Base-by-base conservation (phyloP, 2,113 vertebrate genomes). In the Carettochelys insculpta region DNA sequence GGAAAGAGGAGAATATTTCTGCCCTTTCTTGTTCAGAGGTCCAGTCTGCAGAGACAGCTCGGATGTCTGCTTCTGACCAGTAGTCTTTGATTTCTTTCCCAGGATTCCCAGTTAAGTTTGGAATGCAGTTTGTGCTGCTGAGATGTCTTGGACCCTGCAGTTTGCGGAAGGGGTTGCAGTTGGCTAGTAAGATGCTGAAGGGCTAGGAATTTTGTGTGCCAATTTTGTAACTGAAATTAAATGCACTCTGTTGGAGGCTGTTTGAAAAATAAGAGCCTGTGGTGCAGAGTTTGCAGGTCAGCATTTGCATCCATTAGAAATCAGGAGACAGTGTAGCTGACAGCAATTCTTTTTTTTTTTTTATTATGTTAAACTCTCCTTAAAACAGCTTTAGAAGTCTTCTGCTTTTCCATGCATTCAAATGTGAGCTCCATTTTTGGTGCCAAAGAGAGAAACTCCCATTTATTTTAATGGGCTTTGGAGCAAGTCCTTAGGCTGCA, bases 21-120 rank as follows among this genome's bases (percentile, higher is more conserved):
- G 24, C 22, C 43, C 1, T 45, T 1, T 85, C 34, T 53, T 38
- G 6, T 4, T 47, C 38, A 2, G 0, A 24, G 47, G 20, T 29
- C 14, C 16, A 25, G 11, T 27, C 48, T 83, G 43, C 86, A 84
- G 80, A 75, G 54, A 54, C 80, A 54, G 54, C 16, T 19, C 75
- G 22, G 0, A 17, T 86, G 34, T 27, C 50, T 47, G 4, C 1
- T 45, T 56, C 52, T 50, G 10, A 71, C 6, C 11, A 38, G 38
- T 16, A 81, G 2, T 3, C 1, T 10, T n/a, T 75, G 83, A 31
- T 8, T 73, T 71, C 3, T 47, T 34, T 65, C 34, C 38, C 68
- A 29, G 22, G 6, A 13, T 38, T 19, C 61, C 45, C 25, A 45
- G 27, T 75, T 43, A 75, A 25, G 41, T 22, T 75, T 45, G n/a